These are phyloP conservation scores for Morbakka virulenta DNA, from an alignment of 30 jellyfish, hydroid and myxozoan genomes.

Conservation along the genomic window DNA sequence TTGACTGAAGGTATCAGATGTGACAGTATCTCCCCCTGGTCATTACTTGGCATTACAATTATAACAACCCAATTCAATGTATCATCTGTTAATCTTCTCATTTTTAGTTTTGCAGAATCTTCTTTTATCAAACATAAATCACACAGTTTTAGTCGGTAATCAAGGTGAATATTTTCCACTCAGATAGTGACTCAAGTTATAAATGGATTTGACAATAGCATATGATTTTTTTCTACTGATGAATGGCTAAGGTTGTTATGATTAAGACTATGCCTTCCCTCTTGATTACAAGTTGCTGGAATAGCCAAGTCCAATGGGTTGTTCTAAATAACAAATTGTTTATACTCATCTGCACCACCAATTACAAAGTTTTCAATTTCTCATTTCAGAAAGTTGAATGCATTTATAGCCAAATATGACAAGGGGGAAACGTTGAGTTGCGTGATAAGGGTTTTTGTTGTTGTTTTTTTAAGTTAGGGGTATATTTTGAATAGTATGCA, in stretches of 20 bases:
- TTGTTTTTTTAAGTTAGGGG: constrained; percentile 13
- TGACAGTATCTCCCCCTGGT: constrained; percentile 22
- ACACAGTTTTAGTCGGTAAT: constrained; percentile 45
- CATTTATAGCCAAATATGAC: background rate
- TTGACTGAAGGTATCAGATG: constrained; percentile 13
- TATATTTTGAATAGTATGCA: constrained; percentile 34
- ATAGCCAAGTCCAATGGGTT: constrained; percentile 54
- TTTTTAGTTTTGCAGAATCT: constrained; percentile 47
- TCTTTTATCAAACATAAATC: constrained; percentile 62
- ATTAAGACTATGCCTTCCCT: too few species aligned
- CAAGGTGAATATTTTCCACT: constrained; percentile 22
- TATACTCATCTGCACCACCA: constrained; percentile 26
- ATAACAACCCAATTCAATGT: constrained; percentile 48
- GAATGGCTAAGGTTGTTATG: too few species aligned
- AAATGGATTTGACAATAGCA: too few species aligned
- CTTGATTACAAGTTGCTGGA: constrained; percentile 45
- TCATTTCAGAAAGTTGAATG: background rate
- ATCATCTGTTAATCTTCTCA: constrained; percentile 53
- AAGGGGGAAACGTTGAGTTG: constrained; percentile 28
- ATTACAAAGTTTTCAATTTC: constrained; percentile 5
- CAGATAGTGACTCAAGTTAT: constrained; percentile 62
- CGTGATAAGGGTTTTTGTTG: constrained; percentile 5
- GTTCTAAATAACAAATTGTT: constrained; percentile 31
- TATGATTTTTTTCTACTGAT: too few species aligned
- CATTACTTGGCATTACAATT: constrained; percentile 30